Percentiles rank a stretch among this genome's conserved stretches.
phyloP scores from a whole-genome alignment of 2,113 vertebrate genomes.

The Oreochromis aureus region DNA sequence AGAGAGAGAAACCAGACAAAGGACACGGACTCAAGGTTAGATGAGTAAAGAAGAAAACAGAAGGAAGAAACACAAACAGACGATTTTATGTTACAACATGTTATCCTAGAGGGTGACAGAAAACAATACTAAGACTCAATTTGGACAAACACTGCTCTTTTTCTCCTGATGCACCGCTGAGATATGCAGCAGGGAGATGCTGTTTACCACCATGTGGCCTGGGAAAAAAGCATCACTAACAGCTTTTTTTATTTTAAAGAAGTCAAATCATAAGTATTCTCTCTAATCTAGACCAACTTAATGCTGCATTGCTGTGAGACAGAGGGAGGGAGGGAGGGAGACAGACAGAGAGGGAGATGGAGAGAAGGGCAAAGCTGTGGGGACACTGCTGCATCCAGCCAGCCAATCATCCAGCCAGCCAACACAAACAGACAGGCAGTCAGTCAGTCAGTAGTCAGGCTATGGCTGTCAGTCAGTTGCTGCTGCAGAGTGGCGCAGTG shows the following conservation, averaged over 20 bases:
- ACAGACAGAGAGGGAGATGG: neutral
- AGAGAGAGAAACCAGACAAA: neutral
- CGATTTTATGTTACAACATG: neutral
- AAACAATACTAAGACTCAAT: neutral
- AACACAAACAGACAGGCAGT: slow-evolving; percentile 1
- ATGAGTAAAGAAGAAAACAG: neutral
- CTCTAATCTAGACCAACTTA: slow-evolving; percentile 13
- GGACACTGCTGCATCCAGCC: slow-evolving; percentile 48
- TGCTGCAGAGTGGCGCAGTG: slow-evolving; percentile 61
- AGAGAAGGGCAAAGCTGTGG: slow-evolving; percentile 38
- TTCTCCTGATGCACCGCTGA: neutral
- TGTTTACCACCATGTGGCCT: neutral
- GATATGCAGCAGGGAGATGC: neutral
- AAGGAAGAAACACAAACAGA: neutral
- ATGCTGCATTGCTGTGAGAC: slow-evolving; percentile 43
- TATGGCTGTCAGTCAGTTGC: slow-evolving; percentile 38
- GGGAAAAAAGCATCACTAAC: neutral
- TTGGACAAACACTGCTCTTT: neutral
- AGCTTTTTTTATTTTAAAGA: neutral
- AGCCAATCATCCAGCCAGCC: slow-evolving; percentile 1
- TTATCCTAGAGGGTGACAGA: neutral
- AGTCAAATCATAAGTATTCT: slow-evolving; percentile 15
- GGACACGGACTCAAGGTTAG: slow-evolving; percentile 10
- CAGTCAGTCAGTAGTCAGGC: slow-evolving; percentile 10
- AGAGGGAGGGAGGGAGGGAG: neutral